These are phyloP conservation scores for Rhagium mordax DNA, from an alignment of 2,888 invertebrate genomes.

Conservation along the genomic window DNA sequence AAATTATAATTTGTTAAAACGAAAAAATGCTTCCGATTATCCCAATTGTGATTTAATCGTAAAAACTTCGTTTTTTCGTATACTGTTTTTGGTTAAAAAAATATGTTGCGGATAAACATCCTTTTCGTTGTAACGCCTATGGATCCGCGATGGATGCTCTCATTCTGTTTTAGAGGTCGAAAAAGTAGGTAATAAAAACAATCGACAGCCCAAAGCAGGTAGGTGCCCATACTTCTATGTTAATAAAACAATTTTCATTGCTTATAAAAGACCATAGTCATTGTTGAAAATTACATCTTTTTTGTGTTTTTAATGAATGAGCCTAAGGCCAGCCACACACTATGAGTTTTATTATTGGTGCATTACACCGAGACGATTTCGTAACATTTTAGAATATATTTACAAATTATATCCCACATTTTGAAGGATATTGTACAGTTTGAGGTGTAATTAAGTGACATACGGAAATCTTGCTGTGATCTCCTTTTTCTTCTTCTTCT, in stretches of 20 bases:
- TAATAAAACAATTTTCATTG: conserved; percentile 49
- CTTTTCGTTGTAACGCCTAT: conserved; percentile 11
- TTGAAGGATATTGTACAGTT: too few relatives aligned
- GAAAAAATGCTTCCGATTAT: too few relatives aligned
- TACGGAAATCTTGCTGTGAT: too few relatives aligned
- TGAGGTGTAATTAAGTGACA: too few relatives aligned
- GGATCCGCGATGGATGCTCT: background rate
- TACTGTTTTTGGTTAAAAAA: too few relatives aligned
- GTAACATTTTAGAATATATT: too few relatives aligned
- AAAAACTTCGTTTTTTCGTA: too few relatives aligned
- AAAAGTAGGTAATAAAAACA: conserved; percentile 49
- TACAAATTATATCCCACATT: too few relatives aligned
- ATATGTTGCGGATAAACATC: too few relatives aligned
- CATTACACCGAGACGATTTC: background rate
- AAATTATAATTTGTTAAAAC: too few relatives aligned
- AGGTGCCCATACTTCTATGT: conserved; percentile 44
- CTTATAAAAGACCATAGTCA: conserved; percentile 48
- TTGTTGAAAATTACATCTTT: conserved; percentile 52
- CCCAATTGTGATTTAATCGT: too few relatives aligned
- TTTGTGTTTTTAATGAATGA: conserved; percentile 41
- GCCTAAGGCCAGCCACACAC: conserved; percentile 22
- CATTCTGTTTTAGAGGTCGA: conserved; percentile 10
- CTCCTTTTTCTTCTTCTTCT: too few relatives aligned
- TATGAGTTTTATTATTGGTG: background rate
- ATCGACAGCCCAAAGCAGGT: conserved; percentile 42